Conservation (phyloP, 2,113 vertebrate genomes). For the Cromileptes altivelis region DNA sequence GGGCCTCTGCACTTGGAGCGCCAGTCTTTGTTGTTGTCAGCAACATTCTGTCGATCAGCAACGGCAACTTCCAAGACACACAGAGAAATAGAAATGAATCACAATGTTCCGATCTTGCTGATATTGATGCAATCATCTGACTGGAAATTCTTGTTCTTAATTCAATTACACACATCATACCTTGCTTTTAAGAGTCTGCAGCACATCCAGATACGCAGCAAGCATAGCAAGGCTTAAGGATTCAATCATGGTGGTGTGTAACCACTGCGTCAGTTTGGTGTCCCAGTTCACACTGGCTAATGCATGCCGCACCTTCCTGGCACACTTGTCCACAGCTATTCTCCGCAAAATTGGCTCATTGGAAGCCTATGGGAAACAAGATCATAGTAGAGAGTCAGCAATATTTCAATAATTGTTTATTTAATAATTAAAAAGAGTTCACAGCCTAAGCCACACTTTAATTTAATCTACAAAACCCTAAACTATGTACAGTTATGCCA, state of each 20-base stretch:
- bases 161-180: constrained; percentile 58
- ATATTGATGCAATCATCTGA: background rate
- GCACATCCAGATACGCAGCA: constrained; percentile 95
- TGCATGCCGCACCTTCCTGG: constrained; percentile 93
- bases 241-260: constrained; percentile 94
- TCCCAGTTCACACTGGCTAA: constrained; percentile 96
- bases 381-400: constrained; percentile 5
- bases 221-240: constrained; percentile 95
- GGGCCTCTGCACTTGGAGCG: constrained; percentile 92
- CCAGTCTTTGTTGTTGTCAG: constrained; percentile 91
- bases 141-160: background rate
- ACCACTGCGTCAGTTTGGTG: constrained; percentile 95
- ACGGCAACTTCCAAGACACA: constrained; percentile 87
- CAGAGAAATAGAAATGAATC: background rate
- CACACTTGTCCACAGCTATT: constrained; percentile 96
- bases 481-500: background rate
- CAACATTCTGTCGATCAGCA: constrained; percentile 96
- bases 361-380: constrained; percentile 83
- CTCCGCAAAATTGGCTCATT: constrained; percentile 95
- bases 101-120: background rate
- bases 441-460: too few species aligned
- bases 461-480: too few species aligned
- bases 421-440: too few species aligned
- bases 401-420: too few species aligned
- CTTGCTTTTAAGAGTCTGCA: constrained; percentile 99